Base-by-base conservation (phyloP, 2,888 invertebrate genomes). In the Dusona sp. region DNA sequence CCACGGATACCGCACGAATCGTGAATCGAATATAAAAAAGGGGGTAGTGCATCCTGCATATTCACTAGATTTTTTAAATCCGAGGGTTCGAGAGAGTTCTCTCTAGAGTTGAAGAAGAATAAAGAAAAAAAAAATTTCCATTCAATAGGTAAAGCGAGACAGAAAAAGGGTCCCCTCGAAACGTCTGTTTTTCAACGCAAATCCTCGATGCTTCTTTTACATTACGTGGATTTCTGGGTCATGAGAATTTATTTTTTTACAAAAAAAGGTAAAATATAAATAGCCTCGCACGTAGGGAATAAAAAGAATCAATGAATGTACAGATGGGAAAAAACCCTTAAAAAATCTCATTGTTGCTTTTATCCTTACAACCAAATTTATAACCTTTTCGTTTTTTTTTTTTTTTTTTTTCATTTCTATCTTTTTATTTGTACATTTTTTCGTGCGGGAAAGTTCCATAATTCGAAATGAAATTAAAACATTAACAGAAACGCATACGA, bases 221-320 rank as follows among this genome's bases (percentile, higher is more conserved):
- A 93, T 92, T 91, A 91, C 91, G 90, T 89, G 81, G 33, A 90
- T 91, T 94, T 94, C 91, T 93, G 88, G 94, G 93, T 93, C 94
- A 94, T 94, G 94, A 93, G 94, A 94, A 94, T 86, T 75, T 86
- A 77, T 87, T 64, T 77, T 65, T 81, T 48, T 8, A 45, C 42
- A 36, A 25, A 51, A 85, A 80, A 74, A 79, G 38, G 73, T 45
- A 57, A 84, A 54, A 33, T 67, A 22, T 48, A 33, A 6, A 22
- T 9, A 54, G 54, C 11, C 29, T 25, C 13, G 61, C 29, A 61
- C 29, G 29, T 16, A 29, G 61, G 42, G 65, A 19, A n/a, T 22
- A 19, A 48, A 73, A 51, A 83, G 57, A 74, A 45, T 86, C 65
- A 42, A 64, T 33, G 25, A 64, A 51, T 48, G 51, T 51, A 51